Evolutionary conservation across 2,797 vertebrate genomes (phyloP), one percentile per base, ranked within the genome.

Genomic region (Acipenser transmontanus): DNA sequence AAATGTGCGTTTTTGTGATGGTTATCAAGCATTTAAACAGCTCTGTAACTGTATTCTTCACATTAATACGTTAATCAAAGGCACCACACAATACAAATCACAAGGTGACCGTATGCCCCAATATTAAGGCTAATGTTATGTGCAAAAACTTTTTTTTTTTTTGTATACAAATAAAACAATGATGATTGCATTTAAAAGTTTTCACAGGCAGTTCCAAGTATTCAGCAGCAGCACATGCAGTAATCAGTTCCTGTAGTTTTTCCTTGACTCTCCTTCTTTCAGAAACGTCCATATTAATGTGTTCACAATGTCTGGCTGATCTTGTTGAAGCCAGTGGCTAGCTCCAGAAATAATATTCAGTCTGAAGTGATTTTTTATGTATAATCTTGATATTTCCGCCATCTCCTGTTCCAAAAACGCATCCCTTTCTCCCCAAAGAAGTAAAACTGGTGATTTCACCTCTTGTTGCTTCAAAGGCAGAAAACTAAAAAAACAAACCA

Each of bases 201-300:
- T 68, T 86, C 81, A 83, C 86, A 85, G 85, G 82, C 79, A 81
- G 80, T 75, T 84, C 83, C 77, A 82, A 82, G 79, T 81, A 76
- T 77, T 77, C 47, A 49, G 49, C 49, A 54, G 51, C 47, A 34
- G 34, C 4, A 34, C 34, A 34, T 34, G 4, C 4, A 34, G 4
- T 72, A 17, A 72, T 84, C 81, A 90, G 82, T 85, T 89, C 79
- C 88, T 89, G 84, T 88, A 85, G 80, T 77, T 90, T 87, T 92
- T 94, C 64, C 91, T 89, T 71, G 91, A 89, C 77, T 90, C 90
- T 73, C 96, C 93, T 84, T 98, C 95, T 77, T 96, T 96, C 68
- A 98, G 89, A 87, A 99, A 99, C 74, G 94, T 98, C 96, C 96
- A 98, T 87, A 98, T 98, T 83, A 99, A 88, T 71, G 93, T 95